Base-by-base conservation (phyloP, 2,113 vertebrate species). In the Pollachius pollachius region DNA sequence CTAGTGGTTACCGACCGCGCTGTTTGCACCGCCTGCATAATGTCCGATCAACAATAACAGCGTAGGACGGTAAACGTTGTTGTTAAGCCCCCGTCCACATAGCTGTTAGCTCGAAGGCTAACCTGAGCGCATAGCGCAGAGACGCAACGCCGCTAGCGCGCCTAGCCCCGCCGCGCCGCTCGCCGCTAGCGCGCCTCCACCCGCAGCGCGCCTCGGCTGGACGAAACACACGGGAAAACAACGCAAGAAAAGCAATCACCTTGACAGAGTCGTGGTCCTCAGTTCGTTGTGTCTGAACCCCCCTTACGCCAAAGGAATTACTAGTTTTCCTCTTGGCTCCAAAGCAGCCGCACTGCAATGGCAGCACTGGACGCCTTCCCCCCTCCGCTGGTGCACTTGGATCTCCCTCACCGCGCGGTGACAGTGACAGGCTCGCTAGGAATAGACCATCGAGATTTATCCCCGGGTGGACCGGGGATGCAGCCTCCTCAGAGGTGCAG, bases 371-470 rank as follows among this genome's bases (percentile, higher is more conserved):
- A 89, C 85, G 84, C 78, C 83, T 73, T 71, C 15, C 76, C 81
- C 74, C 76, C 41, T 48, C 9, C 8, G 41, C 41, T 48, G 80
- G 76, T 78, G 74, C 87, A 82, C 78, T 89, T 84, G 78, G 83
- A 80, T 81, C 83, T 76, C 75, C 89, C 84, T 75, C 82, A 77
- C 87, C 73, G 81, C 88, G 76, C 85, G 72, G 85, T 76, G 86
- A 88, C 89, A 87, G 84, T 84, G 92, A 92, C 92, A 87, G 91
- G 87, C 90, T 90, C 82, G 90, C 81, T 87, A 82, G 91, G 92
- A 89, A 86, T 72, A 86, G 89, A 91, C 92, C 92, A 93, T 89
- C 89, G 82, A 71, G 68, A 9, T 82, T 66, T 74, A 63, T 89
- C 75, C 83, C 70, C 81, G 80, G 88, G 88, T 85, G 74, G 64